Evolutionary conservation across 2,888 invertebrate genomes (phyloP), one percentile per base, ranked within the genome.

Genomic region (Chaetogeoica ovagalla): DNA sequence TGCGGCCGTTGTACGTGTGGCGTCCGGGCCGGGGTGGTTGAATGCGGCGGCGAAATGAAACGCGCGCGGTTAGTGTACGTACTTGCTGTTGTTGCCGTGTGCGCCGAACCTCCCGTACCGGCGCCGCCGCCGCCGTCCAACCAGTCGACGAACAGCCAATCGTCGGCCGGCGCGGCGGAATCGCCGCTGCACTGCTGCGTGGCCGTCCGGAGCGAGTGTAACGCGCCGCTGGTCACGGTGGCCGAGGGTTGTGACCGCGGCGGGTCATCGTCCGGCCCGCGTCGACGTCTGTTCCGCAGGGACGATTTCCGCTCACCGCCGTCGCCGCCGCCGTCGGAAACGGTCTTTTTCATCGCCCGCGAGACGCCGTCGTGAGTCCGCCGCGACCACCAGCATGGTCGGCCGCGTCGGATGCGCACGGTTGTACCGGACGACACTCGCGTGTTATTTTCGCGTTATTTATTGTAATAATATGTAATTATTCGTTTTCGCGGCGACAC

Each of bases 91-190:
- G 52, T 13, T 37, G 6, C 11, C 23, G 11, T 19, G 60, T 9
- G 30, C 60, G 5, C 68, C 59, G 48, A 30, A 4, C 68, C 37
- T 6, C 70, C 39, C 30, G 59, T 21, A 5, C 70, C 39, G 65
- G 55, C 70, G 48, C 68, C 37, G 17, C 63, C 39, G 48, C 68
- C 37, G 17, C 63, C 39, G 65, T 70, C 70, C 57, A 79, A 62
- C 79, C 79, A 79, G 39, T 71, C 79, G 63, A 55, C 79, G 55
- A 79, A 79, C 57, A 79, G 70, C 79, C 79, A 79, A 79, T 79
- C 79, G 70, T 79, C 77, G 5, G 76, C 63, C 7, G 48, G 11
- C 43, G 43, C 43, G 60, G 43, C 43, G 60, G n/a, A 43, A 52
- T 52, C 21, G 39, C 13, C 3, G 23, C 4, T n/a, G n/a, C n/a